These are phyloP conservation scores for Chrysodeixis includens DNA, from an alignment of 2,888 invertebrate genomes.

Conservation along the genomic window DNA sequence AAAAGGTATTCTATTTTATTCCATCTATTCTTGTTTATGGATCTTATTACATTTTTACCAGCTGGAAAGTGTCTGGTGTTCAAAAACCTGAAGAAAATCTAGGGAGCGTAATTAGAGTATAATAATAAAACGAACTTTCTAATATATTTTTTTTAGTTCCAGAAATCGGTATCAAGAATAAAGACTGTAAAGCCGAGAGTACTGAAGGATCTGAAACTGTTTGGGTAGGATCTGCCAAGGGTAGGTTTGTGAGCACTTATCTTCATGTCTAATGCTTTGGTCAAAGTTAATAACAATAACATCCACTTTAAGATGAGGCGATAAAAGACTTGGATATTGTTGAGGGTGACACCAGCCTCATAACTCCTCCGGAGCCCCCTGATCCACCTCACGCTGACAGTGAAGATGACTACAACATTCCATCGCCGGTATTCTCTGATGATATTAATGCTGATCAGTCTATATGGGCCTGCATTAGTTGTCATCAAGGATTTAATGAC, in stretches of 20 bases:
- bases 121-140: no score
- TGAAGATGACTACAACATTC: slow-evolving; percentile 74
- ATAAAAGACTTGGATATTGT: background rate
- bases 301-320: background rate
- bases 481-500: slow-evolving; percentile 72
- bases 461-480: slow-evolving; percentile 71
- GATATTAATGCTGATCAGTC: slow-evolving; percentile 63
- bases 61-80: no score
- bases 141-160: background rate
- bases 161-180: background rate
- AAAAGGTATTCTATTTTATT: no score
- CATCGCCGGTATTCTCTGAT: slow-evolving; percentile 74
- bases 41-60: no score
- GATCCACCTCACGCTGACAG: slow-evolving; percentile 55
- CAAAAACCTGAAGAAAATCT: no score
- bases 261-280: no score
- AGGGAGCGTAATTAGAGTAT: no score
- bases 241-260: background rate
- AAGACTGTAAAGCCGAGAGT: no score
- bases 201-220: background rate
- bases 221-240: background rate
- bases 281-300: no score
- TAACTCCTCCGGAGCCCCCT: background rate
- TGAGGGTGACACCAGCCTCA: background rate
- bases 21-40: no score